These are phyloP conservation scores for Nyctereutes procyonoides DNA, from an alignment of 2,113 vertebrate species.

Conservation along the genomic window DNA sequence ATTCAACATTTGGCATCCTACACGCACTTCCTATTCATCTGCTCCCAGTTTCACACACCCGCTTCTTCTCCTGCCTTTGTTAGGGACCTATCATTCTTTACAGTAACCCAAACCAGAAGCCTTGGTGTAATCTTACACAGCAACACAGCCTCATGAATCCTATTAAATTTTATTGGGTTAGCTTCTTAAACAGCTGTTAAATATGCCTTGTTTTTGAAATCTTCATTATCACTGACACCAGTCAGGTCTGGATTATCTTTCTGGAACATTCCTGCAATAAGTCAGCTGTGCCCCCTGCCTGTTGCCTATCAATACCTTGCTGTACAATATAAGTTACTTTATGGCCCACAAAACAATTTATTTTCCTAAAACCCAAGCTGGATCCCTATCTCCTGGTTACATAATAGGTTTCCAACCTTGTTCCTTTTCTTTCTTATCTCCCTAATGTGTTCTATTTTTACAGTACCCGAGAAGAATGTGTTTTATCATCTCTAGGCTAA, in stretches of 20 bases:
- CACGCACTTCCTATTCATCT: not conserved
- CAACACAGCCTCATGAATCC: not conserved
- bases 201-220: not conserved
- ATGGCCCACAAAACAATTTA: not conserved
- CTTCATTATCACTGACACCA: not conserved
- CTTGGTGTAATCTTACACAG: not conserved
- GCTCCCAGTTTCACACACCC: not conserved
- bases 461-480: not conserved
- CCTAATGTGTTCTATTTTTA: not conserved
- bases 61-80: not conserved
- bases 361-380: not conserved
- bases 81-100: not conserved
- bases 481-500: not conserved
- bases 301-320: not conserved
- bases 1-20: not conserved
- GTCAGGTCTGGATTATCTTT: not conserved
- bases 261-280: not conserved
- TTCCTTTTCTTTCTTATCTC: not conserved
- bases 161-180: not conserved
- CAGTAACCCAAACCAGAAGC: not conserved
- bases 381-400: not conserved
- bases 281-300: not conserved
- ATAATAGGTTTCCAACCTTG: not conserved
- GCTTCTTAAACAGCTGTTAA: not conserved
- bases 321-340: not conserved